Evolutionary conservation across 2,797 vertebrate species (phyloP).

Genomic region (Darevskia mixta): DNA sequence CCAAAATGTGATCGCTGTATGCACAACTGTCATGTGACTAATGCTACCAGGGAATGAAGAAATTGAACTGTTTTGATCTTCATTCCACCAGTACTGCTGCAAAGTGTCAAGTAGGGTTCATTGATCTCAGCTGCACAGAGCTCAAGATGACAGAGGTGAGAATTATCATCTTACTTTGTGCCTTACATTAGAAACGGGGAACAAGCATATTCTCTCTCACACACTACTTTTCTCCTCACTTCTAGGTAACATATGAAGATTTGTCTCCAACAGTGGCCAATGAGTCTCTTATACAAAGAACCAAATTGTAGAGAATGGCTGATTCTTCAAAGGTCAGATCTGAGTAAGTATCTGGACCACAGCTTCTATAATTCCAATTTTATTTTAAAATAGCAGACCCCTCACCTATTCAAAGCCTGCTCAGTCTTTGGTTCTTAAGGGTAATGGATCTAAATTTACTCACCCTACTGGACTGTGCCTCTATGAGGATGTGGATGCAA

Average conservation of each 20-base stretch:
- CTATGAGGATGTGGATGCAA: neutral
- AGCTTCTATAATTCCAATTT: neutral
- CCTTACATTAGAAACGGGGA: neutral
- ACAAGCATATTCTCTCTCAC: neutral
- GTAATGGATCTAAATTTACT: slow-evolving; percentile 25
- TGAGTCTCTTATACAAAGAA: neutral
- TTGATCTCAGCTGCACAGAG: neutral
- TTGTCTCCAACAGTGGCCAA: neutral
- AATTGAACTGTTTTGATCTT: neutral
- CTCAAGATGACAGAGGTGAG: neutral
- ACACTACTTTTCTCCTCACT: neutral
- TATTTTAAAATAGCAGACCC: neutral
- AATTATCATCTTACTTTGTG: neutral
- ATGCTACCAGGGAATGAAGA: neutral
- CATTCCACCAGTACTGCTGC: neutral
- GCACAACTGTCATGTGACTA: neutral
- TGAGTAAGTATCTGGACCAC: neutral
- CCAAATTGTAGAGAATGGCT: neutral
- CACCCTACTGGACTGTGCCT: neutral
- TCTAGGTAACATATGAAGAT: neutral
- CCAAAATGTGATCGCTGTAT: neutral
- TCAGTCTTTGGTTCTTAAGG: neutral
- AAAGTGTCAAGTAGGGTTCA: neutral
- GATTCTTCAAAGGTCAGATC: neutral
- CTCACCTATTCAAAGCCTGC: slow-evolving; percentile 6